A percentile compares a stretch with the other conserved stretches of the same genome.
phyloP scores from a whole-genome alignment of 1,140 invertebrate genomes.

The Heliconius eleuchia region DNA sequence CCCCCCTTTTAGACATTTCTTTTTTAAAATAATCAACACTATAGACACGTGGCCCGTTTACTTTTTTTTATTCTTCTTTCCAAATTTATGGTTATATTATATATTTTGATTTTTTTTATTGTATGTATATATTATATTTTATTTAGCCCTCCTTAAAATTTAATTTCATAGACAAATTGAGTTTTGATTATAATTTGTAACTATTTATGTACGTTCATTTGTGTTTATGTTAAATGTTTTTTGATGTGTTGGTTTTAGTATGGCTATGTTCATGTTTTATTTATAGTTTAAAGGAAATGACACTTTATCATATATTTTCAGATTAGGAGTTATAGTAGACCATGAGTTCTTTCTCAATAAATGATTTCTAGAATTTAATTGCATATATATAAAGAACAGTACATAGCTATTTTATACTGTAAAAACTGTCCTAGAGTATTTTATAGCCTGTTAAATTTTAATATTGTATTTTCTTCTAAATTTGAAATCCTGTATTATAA shows the following conservation, averaged over 20 bases:
- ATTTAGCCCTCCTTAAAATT: too few relatives aligned
- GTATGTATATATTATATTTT: too few relatives aligned
- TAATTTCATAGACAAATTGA: not conserved
- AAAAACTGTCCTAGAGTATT: not conserved
- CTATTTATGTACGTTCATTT: not conserved
- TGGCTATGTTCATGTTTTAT: not conserved
- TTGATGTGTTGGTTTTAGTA: not conserved
- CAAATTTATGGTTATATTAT: not conserved
- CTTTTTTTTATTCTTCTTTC: not conserved
- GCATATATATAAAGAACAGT: not conserved
- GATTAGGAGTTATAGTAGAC: too few relatives aligned
- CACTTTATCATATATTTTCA: too few relatives aligned
- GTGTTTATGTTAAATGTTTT: not conserved
- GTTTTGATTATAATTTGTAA: too few relatives aligned
- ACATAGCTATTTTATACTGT: not conserved
- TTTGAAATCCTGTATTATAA: not conserved
- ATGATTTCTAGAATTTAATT: too few relatives aligned
- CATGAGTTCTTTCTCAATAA: too few relatives aligned
- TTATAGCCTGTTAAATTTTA: not conserved
- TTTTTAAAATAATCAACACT: too few relatives aligned
- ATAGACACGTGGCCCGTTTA: too few relatives aligned
- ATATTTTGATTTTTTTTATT: not conserved
- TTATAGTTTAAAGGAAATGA: not conserved
- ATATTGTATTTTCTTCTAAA: not conserved
- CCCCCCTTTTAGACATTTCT: too few relatives aligned